Evolutionary conservation across 2,113 vertebrate genomes (phyloP), one percentile per base, ranked within the genome.

Genomic region (Serinus canaria): DNA sequence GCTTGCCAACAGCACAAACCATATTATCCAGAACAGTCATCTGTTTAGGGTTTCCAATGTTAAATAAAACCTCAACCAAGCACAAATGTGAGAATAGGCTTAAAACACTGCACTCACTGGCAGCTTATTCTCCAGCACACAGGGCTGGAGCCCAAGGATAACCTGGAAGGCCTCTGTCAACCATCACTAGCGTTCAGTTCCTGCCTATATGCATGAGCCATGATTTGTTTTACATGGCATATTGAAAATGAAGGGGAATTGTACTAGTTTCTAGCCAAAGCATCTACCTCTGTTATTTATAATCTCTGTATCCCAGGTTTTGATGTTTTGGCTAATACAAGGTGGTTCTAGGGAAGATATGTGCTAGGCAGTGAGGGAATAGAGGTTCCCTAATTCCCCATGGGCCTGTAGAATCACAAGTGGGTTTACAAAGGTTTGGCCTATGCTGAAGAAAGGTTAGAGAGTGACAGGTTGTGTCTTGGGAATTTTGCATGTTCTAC

Each of bases 31-130:
- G 86, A 95, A 66, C 56, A 88, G 90, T 90, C 92, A 89, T 94
- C 90, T 95, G 56, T 96, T 95, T 72, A 81, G 93, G 80, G 52
- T 86, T 96, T 96, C 69, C n/a, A 70, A 18, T n/a, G 56, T 90
- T 90, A 88, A 95, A 87, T 92, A 94, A 97, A 96, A 90, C 64
- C 64, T 86, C 90, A 89, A 92, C 44, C 39, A 90, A 90, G 64
- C 60, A 90, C 83, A 95, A 92, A 92, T 93, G 89, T 66, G 88
- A 94, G 92, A 96, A 94, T 18, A 86, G 53, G 49, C 79, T 94
- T 85, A 83, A 87, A 92, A 92, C 66, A 75, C 35, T 90, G 19
- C 35, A 4, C 43, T 90, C 25, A 17, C 41, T 91, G 33, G 27
- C 59, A 74, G 50, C 21, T 85, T 83, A 15, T 66, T 55, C 75